A percentile compares a stretch with the other conserved stretches of the same genome.
Conservation (phyloP, 2,113 vertebrate genomes). For the Rhabdomys dilectus region DNA sequence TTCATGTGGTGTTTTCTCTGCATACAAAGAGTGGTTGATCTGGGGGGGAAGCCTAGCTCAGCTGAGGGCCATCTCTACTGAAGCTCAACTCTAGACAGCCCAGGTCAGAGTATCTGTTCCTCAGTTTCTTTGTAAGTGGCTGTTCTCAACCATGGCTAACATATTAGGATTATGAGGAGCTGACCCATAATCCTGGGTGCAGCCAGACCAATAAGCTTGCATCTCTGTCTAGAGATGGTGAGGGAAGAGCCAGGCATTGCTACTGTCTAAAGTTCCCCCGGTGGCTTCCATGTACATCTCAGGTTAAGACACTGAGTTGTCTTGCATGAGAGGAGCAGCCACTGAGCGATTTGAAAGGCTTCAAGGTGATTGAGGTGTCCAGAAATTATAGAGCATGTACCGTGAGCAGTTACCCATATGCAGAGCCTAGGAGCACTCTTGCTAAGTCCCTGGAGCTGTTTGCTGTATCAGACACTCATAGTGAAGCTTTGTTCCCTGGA, state of each 20-base stretch:
- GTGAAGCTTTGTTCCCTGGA: not conserved
- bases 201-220: not conserved
- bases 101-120: not conserved
- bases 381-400: not conserved
- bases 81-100: not conserved
- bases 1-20: not conserved
- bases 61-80: not conserved
- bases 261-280: not conserved
- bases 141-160: not conserved
- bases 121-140: not conserved
- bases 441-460: not conserved
- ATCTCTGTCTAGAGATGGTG: not conserved
- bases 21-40: not conserved
- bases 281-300: not conserved
- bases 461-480: not conserved
- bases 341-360: not conserved
- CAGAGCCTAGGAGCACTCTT: not conserved
- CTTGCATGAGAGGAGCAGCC: not conserved
- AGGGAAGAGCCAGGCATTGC: not conserved
- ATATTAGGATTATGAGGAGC: not conserved
- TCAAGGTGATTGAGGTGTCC: not conserved
- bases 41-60: not conserved
- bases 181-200: not conserved
- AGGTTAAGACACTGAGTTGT: not conserved
- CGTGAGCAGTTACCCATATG: not conserved